Conservation (phyloP, 2,113 vertebrate species). For the Edolisoma coerulescens region DNA sequence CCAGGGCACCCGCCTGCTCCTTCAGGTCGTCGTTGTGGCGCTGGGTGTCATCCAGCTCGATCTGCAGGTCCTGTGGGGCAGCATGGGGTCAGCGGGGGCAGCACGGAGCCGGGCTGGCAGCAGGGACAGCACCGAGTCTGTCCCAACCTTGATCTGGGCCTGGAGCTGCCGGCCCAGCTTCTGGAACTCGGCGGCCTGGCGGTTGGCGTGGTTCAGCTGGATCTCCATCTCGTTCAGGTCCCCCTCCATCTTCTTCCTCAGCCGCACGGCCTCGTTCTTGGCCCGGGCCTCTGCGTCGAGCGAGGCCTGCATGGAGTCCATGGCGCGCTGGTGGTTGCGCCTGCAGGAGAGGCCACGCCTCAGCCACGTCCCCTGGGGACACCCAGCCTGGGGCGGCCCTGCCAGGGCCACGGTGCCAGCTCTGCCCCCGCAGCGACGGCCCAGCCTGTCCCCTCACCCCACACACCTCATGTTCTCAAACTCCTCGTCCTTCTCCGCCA, state of each 20-base stretch:
- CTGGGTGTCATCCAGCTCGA: conserved; percentile 85
- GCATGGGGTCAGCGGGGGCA: accelerated
- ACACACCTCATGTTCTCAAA: conserved; percentile 85
- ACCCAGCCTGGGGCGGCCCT: not conserved
- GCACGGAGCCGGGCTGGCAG: not conserved
- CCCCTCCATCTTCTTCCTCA: conserved; percentile 94
- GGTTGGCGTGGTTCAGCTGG: conserved; percentile 87
- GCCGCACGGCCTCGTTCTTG: conserved; percentile 85
- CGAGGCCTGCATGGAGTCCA: conserved; percentile 89
- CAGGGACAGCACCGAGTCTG: not conserved
- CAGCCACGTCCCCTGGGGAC: accelerated
- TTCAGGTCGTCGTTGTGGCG: conserved; percentile 83
- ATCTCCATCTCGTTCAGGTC: conserved; percentile 94
- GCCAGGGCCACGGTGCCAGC: accelerated
- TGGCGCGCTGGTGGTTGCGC: conserved; percentile 85
- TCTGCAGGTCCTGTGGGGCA: conserved; percentile 80
- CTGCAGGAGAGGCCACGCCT: not conserved
- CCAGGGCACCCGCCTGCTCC: conserved; percentile 83
- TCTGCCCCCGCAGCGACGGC: accelerated
- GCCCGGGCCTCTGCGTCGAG: conserved; percentile 87
- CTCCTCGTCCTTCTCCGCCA: conserved; percentile 92
- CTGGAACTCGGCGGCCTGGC: conserved; percentile 85
- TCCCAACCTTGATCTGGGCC: conserved; percentile 84
- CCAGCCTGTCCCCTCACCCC: not conserved
- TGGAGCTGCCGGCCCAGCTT: conserved; percentile 83